phyloP scores from a whole-genome alignment of 35 echinoderm and acorn worm genomes.

The Patiria miniata region DNA sequence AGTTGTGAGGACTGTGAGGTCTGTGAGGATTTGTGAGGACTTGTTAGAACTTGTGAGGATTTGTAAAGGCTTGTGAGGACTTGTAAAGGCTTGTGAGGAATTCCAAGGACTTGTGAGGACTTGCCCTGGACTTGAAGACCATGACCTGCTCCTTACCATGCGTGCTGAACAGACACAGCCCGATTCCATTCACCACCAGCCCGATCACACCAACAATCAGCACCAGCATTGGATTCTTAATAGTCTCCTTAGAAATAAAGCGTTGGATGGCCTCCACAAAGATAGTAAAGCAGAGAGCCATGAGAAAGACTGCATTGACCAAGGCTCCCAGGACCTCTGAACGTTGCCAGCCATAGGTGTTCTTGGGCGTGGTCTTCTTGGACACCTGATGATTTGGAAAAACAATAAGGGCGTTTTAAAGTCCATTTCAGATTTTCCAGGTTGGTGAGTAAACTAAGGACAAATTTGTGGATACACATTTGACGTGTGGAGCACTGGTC shows the following conservation, averaged over 20 bases:
- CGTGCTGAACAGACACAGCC: constrained; percentile 70
- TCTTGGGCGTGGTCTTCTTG: constrained; percentile 50
- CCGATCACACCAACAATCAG: constrained; percentile 82
- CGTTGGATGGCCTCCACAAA: constrained; percentile 81
- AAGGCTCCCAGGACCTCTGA: constrained; percentile 91
- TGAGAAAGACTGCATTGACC: constrained; percentile 89
- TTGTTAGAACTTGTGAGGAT: no score
- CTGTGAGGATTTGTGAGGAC: no score
- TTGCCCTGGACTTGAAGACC: no score
- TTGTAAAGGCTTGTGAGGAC: no score
- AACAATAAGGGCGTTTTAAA: neutral
- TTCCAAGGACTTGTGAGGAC: no score
- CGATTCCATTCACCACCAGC: constrained; percentile 76
- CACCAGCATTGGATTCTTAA: constrained; percentile 70
- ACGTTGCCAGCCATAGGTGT: constrained; percentile 94
- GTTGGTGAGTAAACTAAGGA: no score
- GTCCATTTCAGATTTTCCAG: no score
- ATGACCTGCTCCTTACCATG: constrained; percentile 70
- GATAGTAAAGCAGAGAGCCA: constrained; percentile 95
- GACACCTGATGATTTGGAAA: constrained; percentile 30
- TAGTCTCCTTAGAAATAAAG: constrained; percentile 61
- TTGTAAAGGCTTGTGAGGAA: no score
- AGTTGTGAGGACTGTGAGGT: no score
- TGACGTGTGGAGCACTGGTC: no score
- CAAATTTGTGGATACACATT: no score